phyloP scores from a whole-genome alignment of 1,140 invertebrate species.

The Epicauta chinensis region DNA sequence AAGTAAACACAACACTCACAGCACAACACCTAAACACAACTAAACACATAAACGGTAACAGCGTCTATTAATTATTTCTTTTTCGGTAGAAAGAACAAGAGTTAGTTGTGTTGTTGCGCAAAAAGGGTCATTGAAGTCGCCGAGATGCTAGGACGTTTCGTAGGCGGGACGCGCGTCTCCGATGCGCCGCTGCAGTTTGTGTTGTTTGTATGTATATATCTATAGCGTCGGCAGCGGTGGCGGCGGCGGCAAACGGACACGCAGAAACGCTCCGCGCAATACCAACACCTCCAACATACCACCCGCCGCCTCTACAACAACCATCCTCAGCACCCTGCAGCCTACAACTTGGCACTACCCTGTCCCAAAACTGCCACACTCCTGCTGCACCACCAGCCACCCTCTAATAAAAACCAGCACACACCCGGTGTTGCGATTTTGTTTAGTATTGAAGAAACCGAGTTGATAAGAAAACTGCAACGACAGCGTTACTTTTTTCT shows the following conservation, averaged over 20 bases:
- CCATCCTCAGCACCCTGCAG: conserved; percentile 8
- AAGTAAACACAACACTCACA: conserved; percentile 41
- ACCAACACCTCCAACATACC: conserved; percentile 34
- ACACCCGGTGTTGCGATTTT: neutral
- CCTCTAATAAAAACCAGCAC: neutral
- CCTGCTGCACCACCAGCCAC: conserved; percentile 1
- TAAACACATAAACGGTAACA: conserved; percentile 46
- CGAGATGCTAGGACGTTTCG: conserved; percentile 36
- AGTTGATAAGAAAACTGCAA: no score
- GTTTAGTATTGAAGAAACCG: neutral
- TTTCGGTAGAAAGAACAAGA: conserved; percentile 44
- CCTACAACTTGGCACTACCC: conserved; percentile 1
- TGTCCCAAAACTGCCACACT: conserved; percentile 17
- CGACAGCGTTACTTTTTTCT: neutral
- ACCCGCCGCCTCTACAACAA: conserved; percentile 9
- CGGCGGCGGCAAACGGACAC: conserved; percentile 24
- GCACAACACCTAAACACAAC: conserved; percentile 45
- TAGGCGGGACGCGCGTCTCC: conserved; percentile 36
- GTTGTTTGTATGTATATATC: conserved; percentile 42
- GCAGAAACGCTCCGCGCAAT: conserved; percentile 34
- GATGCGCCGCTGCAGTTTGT: conserved; percentile 44
- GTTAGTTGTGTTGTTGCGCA: conserved; percentile 45
- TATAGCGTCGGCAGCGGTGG: conserved; percentile 31
- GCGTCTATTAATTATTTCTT: conserved; percentile 46
- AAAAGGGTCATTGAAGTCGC: conserved; percentile 44